Evolutionary conservation across 1,140 invertebrate genomes (phyloP).

Genomic region (Meloidogyne exigua): DNA sequence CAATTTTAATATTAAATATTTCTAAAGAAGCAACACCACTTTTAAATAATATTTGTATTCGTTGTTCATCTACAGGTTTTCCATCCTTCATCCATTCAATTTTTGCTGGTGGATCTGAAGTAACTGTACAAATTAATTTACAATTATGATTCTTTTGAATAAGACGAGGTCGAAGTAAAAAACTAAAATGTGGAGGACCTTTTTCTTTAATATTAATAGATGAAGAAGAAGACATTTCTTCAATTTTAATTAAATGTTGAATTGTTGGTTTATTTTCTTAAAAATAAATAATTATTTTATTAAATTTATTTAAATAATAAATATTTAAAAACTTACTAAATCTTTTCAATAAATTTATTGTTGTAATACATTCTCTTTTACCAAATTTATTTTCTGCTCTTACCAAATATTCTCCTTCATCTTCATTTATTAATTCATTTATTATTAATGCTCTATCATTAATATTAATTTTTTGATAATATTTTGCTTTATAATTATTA

Average conservation of each 20-base stretch:
- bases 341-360: conserved; percentile 78
- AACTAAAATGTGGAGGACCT: conserved; percentile 84
- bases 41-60: conserved; percentile 81
- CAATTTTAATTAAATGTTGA: not conserved
- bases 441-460: conserved; percentile 97
- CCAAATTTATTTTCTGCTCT: conserved; percentile 96
- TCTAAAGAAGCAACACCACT: conserved; percentile 86
- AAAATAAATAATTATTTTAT: no score
- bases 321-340: no score
- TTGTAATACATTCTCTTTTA: conserved; percentile 88
- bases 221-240: conserved; percentile 13
- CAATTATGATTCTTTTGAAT: conserved; percentile 78
- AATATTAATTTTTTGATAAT: conserved; percentile 93
- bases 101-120: conserved; percentile 79
- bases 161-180: conserved; percentile 90
- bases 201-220: conserved; percentile 19
- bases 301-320: no score
- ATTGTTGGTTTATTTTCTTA: no score
- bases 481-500: conserved; percentile 87
- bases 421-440: conserved; percentile 86
- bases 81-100: conserved; percentile 87
- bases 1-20: conserved; percentile 86
- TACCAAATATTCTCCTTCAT: conserved; percentile 94
- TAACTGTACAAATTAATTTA: conserved; percentile 93
- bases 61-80: conserved; percentile 81